Evolutionary conservation across 1,140 invertebrate species (phyloP).

Genomic region (Sarcophaga peregrina): DNA sequence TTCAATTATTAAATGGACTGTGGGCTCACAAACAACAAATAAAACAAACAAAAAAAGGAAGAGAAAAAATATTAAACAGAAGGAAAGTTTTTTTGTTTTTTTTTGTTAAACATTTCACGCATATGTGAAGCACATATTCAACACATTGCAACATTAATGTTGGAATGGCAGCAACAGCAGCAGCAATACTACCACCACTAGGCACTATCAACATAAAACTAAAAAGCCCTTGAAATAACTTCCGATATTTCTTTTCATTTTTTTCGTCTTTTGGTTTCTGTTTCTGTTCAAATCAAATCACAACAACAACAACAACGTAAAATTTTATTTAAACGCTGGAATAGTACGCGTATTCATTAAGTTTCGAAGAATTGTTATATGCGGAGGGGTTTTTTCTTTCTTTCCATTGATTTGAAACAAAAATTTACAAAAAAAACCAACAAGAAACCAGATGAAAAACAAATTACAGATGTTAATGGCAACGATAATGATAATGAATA

Average conservation of each 20-base stretch:
- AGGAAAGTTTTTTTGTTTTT: too few relatives aligned
- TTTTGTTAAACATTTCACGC: constrained; percentile 24
- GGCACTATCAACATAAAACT: not conserved
- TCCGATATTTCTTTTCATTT: not conserved
- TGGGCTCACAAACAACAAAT: too few relatives aligned
- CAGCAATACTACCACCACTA: not conserved
- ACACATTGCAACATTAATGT: constrained; percentile 17
- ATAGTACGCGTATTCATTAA: not conserved
- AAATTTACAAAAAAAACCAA: not conserved
- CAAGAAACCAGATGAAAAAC: constrained; percentile 28
- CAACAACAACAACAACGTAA: not conserved
- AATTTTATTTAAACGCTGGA: too few relatives aligned
- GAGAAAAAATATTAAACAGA: not conserved
- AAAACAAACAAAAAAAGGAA: not conserved
- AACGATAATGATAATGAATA: not conserved
- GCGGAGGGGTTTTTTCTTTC: not conserved
- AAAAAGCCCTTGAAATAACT: constrained; percentile 23
- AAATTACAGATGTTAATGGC: constrained; percentile 18
- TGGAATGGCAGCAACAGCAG: not conserved
- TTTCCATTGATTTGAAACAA: not conserved
- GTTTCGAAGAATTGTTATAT: not conserved
- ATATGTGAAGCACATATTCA: constrained; percentile 36
- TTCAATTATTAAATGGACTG: not conserved
- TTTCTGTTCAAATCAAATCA: constrained; percentile 9
- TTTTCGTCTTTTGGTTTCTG: not conserved